Base-by-base conservation (phyloP, 2,888 invertebrate species). In the Myopa tessellatipennis region DNA sequence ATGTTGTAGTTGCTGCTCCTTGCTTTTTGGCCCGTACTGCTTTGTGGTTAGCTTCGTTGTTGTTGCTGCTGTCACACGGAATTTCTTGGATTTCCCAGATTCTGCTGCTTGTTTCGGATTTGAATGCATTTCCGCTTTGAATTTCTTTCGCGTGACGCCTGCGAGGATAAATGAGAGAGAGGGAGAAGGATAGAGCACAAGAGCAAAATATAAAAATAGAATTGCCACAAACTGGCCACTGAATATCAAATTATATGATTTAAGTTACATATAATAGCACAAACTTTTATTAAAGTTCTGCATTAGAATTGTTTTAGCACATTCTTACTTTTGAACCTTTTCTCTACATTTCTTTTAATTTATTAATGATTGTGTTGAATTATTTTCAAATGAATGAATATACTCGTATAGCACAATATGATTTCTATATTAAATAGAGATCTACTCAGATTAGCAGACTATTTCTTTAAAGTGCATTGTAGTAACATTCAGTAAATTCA, bases 11-110 rank as follows among this genome's bases (percentile, higher is more conserved):
- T 76, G 74, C 72, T 77, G 71, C 26, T 14, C 16, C n/a, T 58
- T 14, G 58, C 78, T 79, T 77, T 83, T 80, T 77, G 85, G 83
- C 81, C 84, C 82, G 79, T 85, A 83, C 82, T 82, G 82, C 80
- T 81, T 83, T 79, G 82, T 40, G 40, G 12, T 6, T 77, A 67
- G 76, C 63, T 60, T 77, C 82, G 80, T 81, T 86, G 81, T 83
- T 83, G 82, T 85, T 82, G 61, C 10, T 18, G 80, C 58, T 77
- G 74, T 71, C 78, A 77, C 26, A 78, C 78, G 79, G 69, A 77
- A 72, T 71, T 76, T 79, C 55, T 77, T 65, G 65, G 81, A 63
- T 73, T 74, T 80, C 79, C 80, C 78, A 79, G 82, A 80, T 74
- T 77, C 14, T 26, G 77, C 14, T 26, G 40, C 67, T 38, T 77